Evolutionary conservation across 2,113 vertebrate genomes (phyloP), one percentile per base, ranked within the genome.

Genomic region (Struthidea cinerea): DNA sequence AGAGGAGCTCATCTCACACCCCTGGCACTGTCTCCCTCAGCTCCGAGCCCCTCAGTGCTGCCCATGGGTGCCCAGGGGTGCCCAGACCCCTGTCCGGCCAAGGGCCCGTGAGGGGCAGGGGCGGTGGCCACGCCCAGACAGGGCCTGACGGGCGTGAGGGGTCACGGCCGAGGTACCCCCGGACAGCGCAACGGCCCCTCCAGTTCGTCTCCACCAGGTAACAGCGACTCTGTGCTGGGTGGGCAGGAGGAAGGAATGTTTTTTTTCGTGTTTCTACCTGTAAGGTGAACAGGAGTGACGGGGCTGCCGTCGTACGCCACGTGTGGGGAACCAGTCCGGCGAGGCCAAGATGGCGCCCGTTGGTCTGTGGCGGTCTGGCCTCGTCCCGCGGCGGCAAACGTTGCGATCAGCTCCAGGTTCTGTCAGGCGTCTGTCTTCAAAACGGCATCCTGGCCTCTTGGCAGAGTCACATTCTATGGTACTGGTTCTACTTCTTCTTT

Each of bases 271-370:
- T 50, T 44, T 35, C 18, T 19, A 1, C 5, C 7, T 27, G 35
- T 6, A 5, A 6, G 1, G 12, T 41, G 70, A 37, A 0, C 17
- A 28, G 50, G 22, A 24, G 55, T 10, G 33, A 1, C 0, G 0
- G 30, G 13, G 6, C 13, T 55, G 26, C 1, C 28, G 2, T 11
- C 3, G 1, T 3, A 10, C 9, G 14, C 9, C 6, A 0, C 2
- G 3, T 4, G 57, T 7, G 64, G 21, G 28, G 7, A 16, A 1
- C 5, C 17, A 1, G 20, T 5, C 8, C 5, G 9, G 26, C 7
- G 2, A 35, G 39, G 41, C 11, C 19, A 0, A 1, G 3, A 1
- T 15, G 10, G 32, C 10, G 13, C 33, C 33, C 5, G 0, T 2
- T 7, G 47, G n/a, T 9, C 11, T 1, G 11, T 3, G 1, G 1